phyloP scores from a whole-genome alignment of 2,113 vertebrate species.

The Pithys albifrons region DNA sequence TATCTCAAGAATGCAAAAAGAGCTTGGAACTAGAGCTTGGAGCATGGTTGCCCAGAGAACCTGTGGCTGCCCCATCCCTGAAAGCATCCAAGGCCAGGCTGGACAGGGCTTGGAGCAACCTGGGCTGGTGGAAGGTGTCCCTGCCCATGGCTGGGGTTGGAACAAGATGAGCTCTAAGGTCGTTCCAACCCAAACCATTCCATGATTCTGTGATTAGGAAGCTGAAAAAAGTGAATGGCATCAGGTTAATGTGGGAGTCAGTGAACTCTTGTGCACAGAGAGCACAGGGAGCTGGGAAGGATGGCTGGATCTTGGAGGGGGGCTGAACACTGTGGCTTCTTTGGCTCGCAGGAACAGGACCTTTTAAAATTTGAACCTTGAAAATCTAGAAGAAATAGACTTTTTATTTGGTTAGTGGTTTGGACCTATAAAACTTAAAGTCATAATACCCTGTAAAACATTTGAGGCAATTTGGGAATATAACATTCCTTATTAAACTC shows the following conservation, averaged over 20 bases:
- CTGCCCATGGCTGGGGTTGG: neutral
- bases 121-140: neutral
- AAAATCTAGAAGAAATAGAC: neutral
- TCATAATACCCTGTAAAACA: neutral
- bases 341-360: neutral
- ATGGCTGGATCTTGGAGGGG: neutral
- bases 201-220: neutral
- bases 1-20: neutral
- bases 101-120: neutral
- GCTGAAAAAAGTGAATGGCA: neutral
- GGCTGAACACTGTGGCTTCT: neutral
- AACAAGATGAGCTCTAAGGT: neutral
- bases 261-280: neutral
- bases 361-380: neutral
- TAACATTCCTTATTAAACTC: neutral
- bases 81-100: neutral
- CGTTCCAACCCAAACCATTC: neutral
- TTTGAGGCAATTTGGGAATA: neutral
- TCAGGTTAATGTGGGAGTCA: neutral
- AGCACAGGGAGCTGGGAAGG: neutral
- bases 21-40: neutral
- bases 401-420: slow-evolving; percentile 25
- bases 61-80: neutral
- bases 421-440: neutral
- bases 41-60: rapidly evolving